Evolutionary conservation across 2,888 invertebrate genomes (phyloP), one percentile per base, ranked within the genome.

Genomic region (Brenthis ino): DNA sequence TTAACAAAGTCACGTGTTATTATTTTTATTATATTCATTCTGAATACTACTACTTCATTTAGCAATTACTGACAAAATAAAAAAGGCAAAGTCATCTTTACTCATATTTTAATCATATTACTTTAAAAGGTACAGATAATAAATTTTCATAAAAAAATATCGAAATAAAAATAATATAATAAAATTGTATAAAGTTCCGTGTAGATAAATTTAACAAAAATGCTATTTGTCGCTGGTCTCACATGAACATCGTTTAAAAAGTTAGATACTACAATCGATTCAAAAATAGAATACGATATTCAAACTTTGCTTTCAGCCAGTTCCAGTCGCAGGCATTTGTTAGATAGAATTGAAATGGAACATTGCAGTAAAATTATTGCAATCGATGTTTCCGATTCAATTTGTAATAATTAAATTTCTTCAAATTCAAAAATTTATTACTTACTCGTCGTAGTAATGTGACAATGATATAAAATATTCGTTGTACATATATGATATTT

Each of bases 221-320:
- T 28, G n/a, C 47, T n/a, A 63, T 33, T 28, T 64, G 47, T 66
- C 47, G 58, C 24, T 13, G 47, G 55, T 69, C 51, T 64, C 68
- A 69, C 43, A 68, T 56, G 50, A 70, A 64, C 64, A 74, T 73
- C 74, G 67, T 79, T 82, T 75, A 81, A 81, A 85, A 83, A 81
- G 71, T 71, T 68, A 64, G 50, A 67, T 67, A 71, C 51, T 70
- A 72, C 67, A 72, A 75, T 79, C 74, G 79, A 82, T 84, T 85
- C 77, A 77, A 85, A 87, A 88, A 88, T 86, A 84, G 84, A 82
- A 83, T 79, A 79, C 82, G 80, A 81, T 77, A 77, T 80, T 79
- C 79, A 76, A 89, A 91, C 89, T 91, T 90, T 88, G 85, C 88
- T 88, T 83, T 88, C 78, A 87, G 80, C 80, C 80, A 79, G 79